Base-by-base conservation (phyloP, 2,113 vertebrate genomes). In the Echinops telfairi region DNA sequence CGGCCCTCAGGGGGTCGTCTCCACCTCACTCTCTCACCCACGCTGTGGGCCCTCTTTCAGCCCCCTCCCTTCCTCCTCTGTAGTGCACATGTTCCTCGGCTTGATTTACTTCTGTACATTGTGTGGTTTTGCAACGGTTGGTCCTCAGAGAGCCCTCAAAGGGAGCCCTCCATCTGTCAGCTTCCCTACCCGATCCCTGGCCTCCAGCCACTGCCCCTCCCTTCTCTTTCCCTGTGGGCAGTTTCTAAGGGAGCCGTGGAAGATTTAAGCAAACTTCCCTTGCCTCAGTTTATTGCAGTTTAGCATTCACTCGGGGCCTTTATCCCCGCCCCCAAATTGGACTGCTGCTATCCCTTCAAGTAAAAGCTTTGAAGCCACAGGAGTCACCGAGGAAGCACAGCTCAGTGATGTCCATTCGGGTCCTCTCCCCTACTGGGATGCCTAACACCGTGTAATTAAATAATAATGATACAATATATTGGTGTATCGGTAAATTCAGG, bases 81-180 rank as follows among this genome's bases (percentile, higher is more conserved):
- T 90, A 91, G 78, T 90, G 95, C 96, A 96, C 95, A 95, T 93
- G 97, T 93, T 86, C 93, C 94, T 94, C 89, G 53, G 94, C 96
- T 96, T 97, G 96, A 97, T 97, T 97, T 97, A 97, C 95, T 97
- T 97, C 93, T 92, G 76, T 86, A 95, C 82, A 96, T 97, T 97
- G 95, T 97, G 91, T 88, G 89, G 92, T 70, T 96, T 89, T 95
- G 90, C 92, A 93, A 95, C 9, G 57, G 89, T 36, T 40, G 68
- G 95, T 95, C 97, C 97, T 97, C 89, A 36, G 96, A 97, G 97
- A 95, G 92, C 82, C 95, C 97, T 96, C 94, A 89, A 43, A 96
- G 94, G 83, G 92, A 93, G 64, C 79, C 43, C 94, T 94, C 95
- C 97, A 96, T 97, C 97, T 97, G 97, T 95, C 95, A 96, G 95